A percentile compares a stretch with the other conserved stretches of the same genome.
Conservation (phyloP, 2,113 vertebrate species). For the Hepsetus odoe region DNA sequence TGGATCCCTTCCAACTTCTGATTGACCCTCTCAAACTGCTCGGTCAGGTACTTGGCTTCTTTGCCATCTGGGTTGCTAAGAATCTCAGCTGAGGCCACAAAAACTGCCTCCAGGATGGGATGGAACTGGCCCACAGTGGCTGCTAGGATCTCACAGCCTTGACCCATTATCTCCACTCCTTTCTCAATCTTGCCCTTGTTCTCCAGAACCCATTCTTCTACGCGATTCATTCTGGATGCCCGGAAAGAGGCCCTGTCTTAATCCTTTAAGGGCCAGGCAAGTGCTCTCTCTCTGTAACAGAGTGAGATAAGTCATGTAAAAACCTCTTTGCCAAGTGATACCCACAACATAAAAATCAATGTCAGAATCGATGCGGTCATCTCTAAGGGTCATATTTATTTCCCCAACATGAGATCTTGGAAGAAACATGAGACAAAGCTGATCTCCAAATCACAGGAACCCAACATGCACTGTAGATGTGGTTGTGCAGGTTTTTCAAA, state of each 20-base stretch:
- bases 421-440: conserved; percentile 43
- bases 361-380: conserved; percentile 48
- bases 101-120: conserved; percentile 77
- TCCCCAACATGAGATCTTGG: conserved; percentile 44
- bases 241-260: conserved; percentile 49
- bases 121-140: conserved; percentile 78
- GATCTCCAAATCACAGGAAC: conserved; percentile 34
- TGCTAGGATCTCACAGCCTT: conserved; percentile 76
- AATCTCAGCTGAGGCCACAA: conserved; percentile 73
- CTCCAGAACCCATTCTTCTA: conserved; percentile 76
- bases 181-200: conserved; percentile 80
- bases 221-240: conserved; percentile 70
- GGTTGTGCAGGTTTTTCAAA: conserved; percentile 51
- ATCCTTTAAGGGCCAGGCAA: conserved; percentile 50
- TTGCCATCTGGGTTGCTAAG: conserved; percentile 75
- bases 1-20: conserved; percentile 74
- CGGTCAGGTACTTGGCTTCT: conserved; percentile 72
- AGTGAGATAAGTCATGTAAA: conserved; percentile 58
- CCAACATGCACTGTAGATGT: conserved; percentile 17
- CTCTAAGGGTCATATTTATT: conserved; percentile 54
- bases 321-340: conserved; percentile 41
- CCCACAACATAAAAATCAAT: conserved; percentile 56
- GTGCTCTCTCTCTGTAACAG: conserved; percentile 67
- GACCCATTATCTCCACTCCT: conserved; percentile 78
- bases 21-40: conserved; percentile 75